Conservation (phyloP, 2,113 vertebrate species). For the Hippolais icterina region DNA sequence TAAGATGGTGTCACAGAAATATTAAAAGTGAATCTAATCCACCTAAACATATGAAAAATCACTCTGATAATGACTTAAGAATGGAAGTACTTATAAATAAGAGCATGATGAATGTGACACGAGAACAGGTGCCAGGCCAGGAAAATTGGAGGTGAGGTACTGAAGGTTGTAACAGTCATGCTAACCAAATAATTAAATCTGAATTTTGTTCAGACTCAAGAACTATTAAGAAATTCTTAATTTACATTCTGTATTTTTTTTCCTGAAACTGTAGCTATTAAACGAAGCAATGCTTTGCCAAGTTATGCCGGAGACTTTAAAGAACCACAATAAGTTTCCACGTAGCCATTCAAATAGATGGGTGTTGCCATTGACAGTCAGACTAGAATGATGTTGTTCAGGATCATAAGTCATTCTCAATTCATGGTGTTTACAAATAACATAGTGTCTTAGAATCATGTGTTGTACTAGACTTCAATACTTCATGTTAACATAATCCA, state of each 20-base stretch:
- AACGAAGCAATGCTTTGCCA: not conserved
- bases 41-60: not conserved
- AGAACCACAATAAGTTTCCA: not conserved
- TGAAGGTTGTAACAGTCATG: not conserved
- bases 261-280: not conserved
- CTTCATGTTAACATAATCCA: not conserved
- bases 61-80: not conserved
- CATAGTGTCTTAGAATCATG: not conserved
- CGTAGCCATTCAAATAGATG: not conserved
- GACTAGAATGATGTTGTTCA: not conserved
- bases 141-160: not conserved
- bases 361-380: not conserved
- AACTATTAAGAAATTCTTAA: not conserved
- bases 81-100: not conserved
- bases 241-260: not conserved
- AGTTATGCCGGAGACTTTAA: not conserved
- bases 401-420: not conserved
- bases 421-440: not conserved
- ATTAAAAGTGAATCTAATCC: not conserved
- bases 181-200: not conserved
- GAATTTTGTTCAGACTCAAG: not conserved
- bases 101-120: not conserved
- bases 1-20: not conserved
- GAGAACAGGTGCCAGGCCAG: not conserved
- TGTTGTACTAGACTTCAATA: not conserved